phyloP scores from a whole-genome alignment of 1,140 invertebrate species.

The Steinernema feltiae region DNA sequence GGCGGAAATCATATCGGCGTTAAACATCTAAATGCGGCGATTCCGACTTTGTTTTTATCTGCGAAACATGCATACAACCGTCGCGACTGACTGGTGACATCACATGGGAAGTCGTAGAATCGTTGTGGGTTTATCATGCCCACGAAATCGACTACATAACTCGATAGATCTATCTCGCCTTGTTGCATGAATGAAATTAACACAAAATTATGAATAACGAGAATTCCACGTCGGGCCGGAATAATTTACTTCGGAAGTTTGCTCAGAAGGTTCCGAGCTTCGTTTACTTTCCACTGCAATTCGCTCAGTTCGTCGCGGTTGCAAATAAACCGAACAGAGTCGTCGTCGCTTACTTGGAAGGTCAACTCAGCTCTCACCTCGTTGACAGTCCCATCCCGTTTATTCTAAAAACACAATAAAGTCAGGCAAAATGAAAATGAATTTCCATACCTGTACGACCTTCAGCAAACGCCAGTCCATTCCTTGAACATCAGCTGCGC shows the following conservation, averaged over 20 bases:
- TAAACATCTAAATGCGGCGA: neutral
- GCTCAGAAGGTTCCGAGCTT: constrained; percentile 8
- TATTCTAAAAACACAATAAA: neutral
- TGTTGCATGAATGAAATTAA: too few relatives aligned
- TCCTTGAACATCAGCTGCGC: neutral
- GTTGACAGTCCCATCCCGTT: neutral
- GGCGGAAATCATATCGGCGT: neutral
- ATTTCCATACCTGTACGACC: neutral
- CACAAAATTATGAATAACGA: too few relatives aligned
- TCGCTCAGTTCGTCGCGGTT: neutral
- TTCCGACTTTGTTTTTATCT: neutral
- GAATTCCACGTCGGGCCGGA: neutral
- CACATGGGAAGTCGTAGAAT: too few relatives aligned
- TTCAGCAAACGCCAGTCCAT: neutral
- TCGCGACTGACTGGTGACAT: too few relatives aligned
- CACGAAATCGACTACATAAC: too few relatives aligned
- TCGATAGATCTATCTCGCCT: too few relatives aligned
- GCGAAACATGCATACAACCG: too few relatives aligned
- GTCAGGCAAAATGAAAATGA: neutral
- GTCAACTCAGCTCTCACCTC: neutral
- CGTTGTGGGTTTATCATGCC: too few relatives aligned
- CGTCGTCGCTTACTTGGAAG: neutral
- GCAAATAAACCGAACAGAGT: neutral
- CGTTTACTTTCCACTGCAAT: constrained; percentile 9
- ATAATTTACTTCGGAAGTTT: constrained; percentile 74